Conservation (phyloP, 2,113 vertebrate genomes). For the Myotis lucifugus region DNA sequence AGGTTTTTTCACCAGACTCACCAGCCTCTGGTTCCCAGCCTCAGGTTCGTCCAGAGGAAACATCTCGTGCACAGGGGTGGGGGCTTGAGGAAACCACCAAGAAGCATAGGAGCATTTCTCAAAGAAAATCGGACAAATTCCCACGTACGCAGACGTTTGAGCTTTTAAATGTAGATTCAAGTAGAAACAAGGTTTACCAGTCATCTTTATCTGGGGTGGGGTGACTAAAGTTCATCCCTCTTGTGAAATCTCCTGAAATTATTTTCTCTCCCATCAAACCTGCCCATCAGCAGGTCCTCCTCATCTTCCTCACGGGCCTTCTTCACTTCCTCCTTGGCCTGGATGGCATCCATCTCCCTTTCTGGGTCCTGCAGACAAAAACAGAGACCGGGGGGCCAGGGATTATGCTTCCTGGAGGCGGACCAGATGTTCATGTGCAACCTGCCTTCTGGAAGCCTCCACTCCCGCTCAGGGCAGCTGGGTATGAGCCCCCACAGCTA, state of each 20-base stretch:
- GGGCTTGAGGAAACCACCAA: background rate
- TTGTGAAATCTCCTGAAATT: conserved; percentile 2
- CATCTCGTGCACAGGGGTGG: background rate
- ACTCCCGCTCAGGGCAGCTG: background rate
- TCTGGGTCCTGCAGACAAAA: conserved; percentile 64
- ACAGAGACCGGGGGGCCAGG: background rate
- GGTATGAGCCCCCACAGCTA: background rate
- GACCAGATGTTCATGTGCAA: background rate
- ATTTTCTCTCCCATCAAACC: background rate
- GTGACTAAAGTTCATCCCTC: conserved; percentile 54
- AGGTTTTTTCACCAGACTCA: background rate
- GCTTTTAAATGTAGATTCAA: background rate
- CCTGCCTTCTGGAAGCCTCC: background rate
- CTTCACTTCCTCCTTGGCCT: conserved; percentile 69
- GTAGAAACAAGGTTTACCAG: background rate
- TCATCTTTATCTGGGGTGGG: background rate
- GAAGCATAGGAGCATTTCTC: background rate
- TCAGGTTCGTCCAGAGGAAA: background rate
- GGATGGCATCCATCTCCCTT: conserved; percentile 73
- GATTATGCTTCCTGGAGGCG: background rate
- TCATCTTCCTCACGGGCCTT: conserved; percentile 62
- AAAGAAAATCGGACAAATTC: background rate
- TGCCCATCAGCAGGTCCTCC: conserved; percentile 46
- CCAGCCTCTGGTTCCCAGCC: background rate
- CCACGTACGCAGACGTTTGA: background rate